Conservation (phyloP, 1,140 invertebrate genomes). For the Eubasilissa regina region DNA sequence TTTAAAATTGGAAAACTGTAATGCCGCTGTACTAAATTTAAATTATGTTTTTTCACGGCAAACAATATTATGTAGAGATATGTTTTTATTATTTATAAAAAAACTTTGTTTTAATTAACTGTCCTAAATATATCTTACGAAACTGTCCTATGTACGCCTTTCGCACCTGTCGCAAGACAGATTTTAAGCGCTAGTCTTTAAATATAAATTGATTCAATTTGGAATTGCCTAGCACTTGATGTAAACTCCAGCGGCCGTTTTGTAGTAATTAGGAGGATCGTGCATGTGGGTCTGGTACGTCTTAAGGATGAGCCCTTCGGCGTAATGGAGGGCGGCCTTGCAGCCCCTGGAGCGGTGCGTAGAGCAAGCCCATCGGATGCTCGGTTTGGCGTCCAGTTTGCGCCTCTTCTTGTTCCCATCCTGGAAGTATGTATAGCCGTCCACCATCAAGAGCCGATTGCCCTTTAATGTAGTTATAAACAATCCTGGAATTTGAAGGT, state of each 20-base stretch:
- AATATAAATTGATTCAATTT: no score
- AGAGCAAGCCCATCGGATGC: constrained; percentile 2
- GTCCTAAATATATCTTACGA: no score
- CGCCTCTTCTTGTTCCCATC: background rate
- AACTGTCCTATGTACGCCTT: no score
- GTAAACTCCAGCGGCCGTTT: background rate
- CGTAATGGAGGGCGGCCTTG: background rate
- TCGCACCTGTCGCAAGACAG: no score
- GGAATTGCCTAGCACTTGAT: constrained; percentile 15
- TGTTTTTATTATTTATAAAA: no score
- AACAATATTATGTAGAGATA: no score
- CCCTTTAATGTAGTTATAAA: background rate
- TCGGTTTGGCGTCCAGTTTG: background rate
- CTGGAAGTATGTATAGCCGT: constrained; percentile 14
- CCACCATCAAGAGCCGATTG: background rate
- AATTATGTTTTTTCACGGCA: no score
- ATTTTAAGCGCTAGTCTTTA: no score
- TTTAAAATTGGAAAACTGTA: no score
- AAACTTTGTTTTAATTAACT: no score
- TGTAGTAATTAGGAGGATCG: constrained; percentile 7
- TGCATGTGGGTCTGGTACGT: background rate
- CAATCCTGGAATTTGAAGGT: background rate
- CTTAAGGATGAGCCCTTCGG: background rate
- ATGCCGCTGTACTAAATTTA: no score
- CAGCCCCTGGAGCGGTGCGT: constrained; percentile 22